Evolutionary conservation across 1,140 invertebrate species (phyloP).

Genomic region (Orius laevigatus): DNA sequence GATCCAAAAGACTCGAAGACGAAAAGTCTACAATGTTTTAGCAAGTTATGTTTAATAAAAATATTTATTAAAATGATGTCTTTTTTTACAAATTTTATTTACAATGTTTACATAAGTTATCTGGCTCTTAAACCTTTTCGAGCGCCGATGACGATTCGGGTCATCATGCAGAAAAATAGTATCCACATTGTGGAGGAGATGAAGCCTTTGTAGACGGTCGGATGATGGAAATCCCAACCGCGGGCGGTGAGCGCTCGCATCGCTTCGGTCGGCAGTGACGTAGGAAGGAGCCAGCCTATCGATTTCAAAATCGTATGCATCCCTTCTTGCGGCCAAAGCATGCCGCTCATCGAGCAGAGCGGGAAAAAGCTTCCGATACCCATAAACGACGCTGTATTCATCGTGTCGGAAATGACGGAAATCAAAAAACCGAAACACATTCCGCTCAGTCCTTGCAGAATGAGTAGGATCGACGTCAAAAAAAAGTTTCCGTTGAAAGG

Average conservation of each 20-base stretch:
- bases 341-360: slow-evolving; percentile 33
- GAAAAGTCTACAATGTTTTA: too few relatives aligned
- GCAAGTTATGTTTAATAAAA: too few relatives aligned
- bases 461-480: slow-evolving; percentile 30
- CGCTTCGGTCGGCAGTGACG: slow-evolving; percentile 38
- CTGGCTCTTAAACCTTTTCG: slow-evolving; percentile 15
- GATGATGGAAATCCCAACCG: slow-evolving; percentile 36
- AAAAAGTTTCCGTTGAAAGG: slow-evolving; percentile 32
- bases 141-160: slow-evolving; percentile 12
- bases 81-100: background rate
- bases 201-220: slow-evolving; percentile 35
- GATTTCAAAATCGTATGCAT: slow-evolving; percentile 36
- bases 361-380: slow-evolving; percentile 38
- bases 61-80: background rate
- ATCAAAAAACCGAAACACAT: slow-evolving; percentile 40
- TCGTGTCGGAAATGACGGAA: slow-evolving; percentile 33
- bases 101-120: slow-evolving; percentile 2
- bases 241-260: slow-evolving; percentile 37
- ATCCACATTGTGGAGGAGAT: slow-evolving; percentile 34
- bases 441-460: slow-evolving; percentile 37
- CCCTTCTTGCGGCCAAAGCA: slow-evolving; percentile 45
- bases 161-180: slow-evolving; percentile 24
- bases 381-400: slow-evolving; percentile 37
- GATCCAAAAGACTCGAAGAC: too few relatives aligned
- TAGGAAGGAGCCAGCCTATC: slow-evolving; percentile 35